Evolutionary conservation across 2,797 vertebrate species (phyloP).

Genomic region (Hoplostethus mediterraneus): DNA sequence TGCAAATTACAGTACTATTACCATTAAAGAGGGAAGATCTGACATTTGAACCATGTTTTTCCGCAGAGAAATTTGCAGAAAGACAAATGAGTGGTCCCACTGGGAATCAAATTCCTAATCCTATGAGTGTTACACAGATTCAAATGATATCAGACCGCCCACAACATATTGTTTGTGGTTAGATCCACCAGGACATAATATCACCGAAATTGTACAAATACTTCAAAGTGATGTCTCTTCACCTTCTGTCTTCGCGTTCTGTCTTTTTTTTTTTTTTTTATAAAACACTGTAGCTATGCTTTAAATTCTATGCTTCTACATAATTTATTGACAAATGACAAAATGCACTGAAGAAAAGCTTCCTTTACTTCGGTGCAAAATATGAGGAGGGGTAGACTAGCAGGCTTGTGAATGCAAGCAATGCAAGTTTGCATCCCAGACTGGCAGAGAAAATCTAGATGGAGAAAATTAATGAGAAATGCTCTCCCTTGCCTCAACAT

Average conservation of each 20-base stretch:
- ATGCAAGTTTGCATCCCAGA: constrained; percentile 10
- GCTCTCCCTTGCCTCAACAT: constrained; percentile 11
- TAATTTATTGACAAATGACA: background rate
- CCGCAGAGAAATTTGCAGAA: background rate
- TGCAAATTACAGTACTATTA: constrained; percentile 15
- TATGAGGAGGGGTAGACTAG: background rate
- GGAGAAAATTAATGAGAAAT: constrained; percentile 16
- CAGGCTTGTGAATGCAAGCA: background rate
- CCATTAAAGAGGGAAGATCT: constrained; percentile 23
- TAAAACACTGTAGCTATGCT: background rate
- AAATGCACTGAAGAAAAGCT: background rate
- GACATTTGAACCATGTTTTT: constrained; percentile 38
- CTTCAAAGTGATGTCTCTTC: constrained; percentile 17
- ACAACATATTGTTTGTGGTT: background rate
- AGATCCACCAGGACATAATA: background rate
- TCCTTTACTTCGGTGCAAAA: background rate
- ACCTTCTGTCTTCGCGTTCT: background rate
- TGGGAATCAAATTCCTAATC: constrained; percentile 25
- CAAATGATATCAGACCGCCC: background rate
- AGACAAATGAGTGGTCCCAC: constrained; percentile 25
- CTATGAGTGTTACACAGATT: constrained; percentile 31
- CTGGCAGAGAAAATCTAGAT: background rate
- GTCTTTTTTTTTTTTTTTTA: background rate
- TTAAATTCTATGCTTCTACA: background rate
- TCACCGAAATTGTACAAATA: constrained; percentile 2